Evolutionary conservation across 2,888 invertebrate genomes (phyloP).

Genomic region (Drosophila incognita): DNA sequence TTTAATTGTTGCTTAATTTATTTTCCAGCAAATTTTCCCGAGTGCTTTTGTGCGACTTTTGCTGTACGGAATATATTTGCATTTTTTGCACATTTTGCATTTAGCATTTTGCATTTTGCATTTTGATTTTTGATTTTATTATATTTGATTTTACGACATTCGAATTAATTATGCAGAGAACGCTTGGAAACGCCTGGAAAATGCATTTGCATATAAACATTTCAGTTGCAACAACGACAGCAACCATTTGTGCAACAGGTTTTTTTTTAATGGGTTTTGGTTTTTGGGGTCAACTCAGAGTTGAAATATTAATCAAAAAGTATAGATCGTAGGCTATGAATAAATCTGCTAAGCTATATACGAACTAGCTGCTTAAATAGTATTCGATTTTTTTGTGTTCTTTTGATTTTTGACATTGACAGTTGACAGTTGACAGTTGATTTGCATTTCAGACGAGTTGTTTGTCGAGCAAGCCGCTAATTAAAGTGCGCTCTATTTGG

Average conservation of each 20-base stretch:
- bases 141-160: conserved; percentile 23
- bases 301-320: conserved; percentile 1
- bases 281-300: conserved; percentile 23
- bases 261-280: background rate
- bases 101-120: conserved; percentile 48
- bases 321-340: background rate
- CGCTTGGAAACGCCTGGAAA: conserved; percentile 43
- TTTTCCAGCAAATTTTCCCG: conserved; percentile 41
- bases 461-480: conserved; percentile 25
- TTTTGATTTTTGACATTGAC: conserved; percentile 23
- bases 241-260: conserved; percentile 22
- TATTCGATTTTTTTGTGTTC: background rate
- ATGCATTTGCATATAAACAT: conserved; percentile 37
- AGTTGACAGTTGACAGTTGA: conserved; percentile 26
- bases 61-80: conserved; percentile 24
- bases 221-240: background rate
- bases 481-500: conserved; percentile 20
- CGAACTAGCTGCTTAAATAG: background rate
- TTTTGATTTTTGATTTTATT: conserved; percentile 22
- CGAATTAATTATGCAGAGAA: conserved; percentile 50
- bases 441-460: conserved; percentile 40
- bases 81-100: conserved; percentile 53
- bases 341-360: background rate
- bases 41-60: conserved; percentile 2
- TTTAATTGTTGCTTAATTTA: conserved; percentile 26